A percentile compares a stretch with the other conserved stretches of the same genome.
Evolutionary conservation across 2,888 invertebrate genomes (phyloP).

Genomic region (Xanthorhoe spadicearia): DNA sequence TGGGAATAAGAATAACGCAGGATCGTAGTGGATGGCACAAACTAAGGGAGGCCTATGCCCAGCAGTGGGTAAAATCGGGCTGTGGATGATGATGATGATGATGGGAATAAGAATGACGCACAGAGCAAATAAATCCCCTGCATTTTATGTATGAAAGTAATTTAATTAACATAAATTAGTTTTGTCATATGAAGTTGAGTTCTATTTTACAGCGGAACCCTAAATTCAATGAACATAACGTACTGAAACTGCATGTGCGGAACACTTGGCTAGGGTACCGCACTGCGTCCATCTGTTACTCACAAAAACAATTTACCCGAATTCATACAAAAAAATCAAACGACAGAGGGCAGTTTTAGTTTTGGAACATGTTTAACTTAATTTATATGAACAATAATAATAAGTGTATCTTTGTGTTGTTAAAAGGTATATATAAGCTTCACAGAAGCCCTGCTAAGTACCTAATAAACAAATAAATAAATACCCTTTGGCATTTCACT

Average conservation of each 20-base stretch:
- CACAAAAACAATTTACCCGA: conserved; percentile 31
- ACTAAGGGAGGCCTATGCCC: no score
- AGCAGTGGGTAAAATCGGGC: no score
- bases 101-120: no score
- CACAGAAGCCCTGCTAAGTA: not conserved
- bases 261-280: conserved; percentile 61
- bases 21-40: no score
- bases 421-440: not conserved
- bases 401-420: not conserved
- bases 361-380: not conserved
- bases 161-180: not conserved
- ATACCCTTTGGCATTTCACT: no score
- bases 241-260: conserved; percentile 58
- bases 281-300: conserved; percentile 56
- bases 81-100: no score
- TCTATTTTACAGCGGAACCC: conserved; percentile 39
- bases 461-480: no score
- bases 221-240: conserved; percentile 38
- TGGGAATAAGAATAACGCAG: no score
- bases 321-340: conserved; percentile 17
- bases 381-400: not conserved
- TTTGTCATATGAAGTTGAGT: not conserved
- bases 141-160: no score
- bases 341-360: not conserved
- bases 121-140: no score